A percentile compares a stretch with the other conserved stretches of the same genome.
phyloP scores from a whole-genome alignment of 2,797 vertebrate genomes.

The Epinephelus coioides region DNA sequence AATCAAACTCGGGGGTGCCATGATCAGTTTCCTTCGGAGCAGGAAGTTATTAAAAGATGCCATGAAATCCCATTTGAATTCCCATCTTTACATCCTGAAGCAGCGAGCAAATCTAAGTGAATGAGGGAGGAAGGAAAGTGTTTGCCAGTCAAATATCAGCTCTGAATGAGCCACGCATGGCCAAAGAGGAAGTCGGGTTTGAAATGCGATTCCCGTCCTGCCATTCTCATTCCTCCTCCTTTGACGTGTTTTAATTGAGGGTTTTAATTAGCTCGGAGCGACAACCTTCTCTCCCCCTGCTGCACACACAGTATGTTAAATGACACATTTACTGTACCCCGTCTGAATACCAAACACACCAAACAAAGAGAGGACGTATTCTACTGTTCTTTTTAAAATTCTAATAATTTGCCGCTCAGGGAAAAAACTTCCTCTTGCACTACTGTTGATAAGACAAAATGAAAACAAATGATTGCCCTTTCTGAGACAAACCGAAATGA shows the following conservation, averaged over 20 bases:
- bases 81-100: conserved; percentile 42
- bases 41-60: conserved; percentile 73
- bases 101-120: conserved; percentile 40
- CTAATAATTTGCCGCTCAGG: conserved; percentile 7
- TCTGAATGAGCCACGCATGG: conserved; percentile 63
- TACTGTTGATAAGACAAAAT: conserved; percentile 35
- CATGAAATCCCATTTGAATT: conserved; percentile 58
- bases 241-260: conserved; percentile 74
- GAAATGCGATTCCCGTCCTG: conserved; percentile 73
- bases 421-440: conserved; percentile 16
- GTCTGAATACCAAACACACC: conserved; percentile 62
- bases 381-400: conserved; percentile 26
- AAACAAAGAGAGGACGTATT: conserved; percentile 47
- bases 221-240: conserved; percentile 53
- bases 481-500: conserved; percentile 30
- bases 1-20: conserved; percentile 8
- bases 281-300: conserved; percentile 49
- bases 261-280: conserved; percentile 80
- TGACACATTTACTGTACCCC: conserved; percentile 52
- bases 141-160: conserved; percentile 59
- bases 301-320: conserved; percentile 64
- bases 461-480: conserved; percentile 46
- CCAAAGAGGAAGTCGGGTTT: conserved; percentile 74
- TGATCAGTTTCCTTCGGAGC: conserved; percentile 29
- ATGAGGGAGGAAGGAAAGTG: conserved; percentile 40